Evolutionary conservation across 2,113 vertebrate species (phyloP), one percentile per base, ranked within the genome.

Genomic region (Corythaeola cristata): DNA sequence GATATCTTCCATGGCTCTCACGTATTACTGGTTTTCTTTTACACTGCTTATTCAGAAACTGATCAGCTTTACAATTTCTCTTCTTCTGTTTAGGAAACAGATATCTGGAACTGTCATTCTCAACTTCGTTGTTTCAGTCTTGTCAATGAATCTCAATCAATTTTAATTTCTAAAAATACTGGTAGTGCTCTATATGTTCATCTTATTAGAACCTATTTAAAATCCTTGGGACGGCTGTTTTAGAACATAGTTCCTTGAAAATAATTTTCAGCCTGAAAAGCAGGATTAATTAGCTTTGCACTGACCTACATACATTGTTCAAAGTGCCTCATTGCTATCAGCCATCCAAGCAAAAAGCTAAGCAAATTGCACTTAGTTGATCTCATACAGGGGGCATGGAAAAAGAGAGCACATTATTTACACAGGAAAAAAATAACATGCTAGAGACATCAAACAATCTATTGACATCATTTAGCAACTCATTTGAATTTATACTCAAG

Each of bases 231-330:
- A 91, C 72, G 74, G 73, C 53, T 88, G 68, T 35, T 91, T 87
- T 73, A 92, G 66, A 91, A 67, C 5, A 15, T 62, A 64, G 71
- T 91, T 92, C 85, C 74, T 91, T 86, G 75, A 94, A 92, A 95
- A 88, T 83, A 49, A 86, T 94, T 88, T 93, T 85, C 72, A 90
- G 41, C 53, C 83, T 93, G 69, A 93, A 44, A 94, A 56, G 67
- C 37, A 66, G 86, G 66, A 91, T 76, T 74, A 69, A 88, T 86
- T 92, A 93, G 83, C 85, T 96, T 79, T 64, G 53, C 84, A 90
- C 64, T 88, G 69, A 94, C 80, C 76, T 91, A 94, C 74, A 85
- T 66, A 83, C 86, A 71, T 62, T 72, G 73, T 94, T 94, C 89
- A 72, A 92, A 93, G 79, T 68, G 67, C 39, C 78, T 45, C 41